phyloP scores from a whole-genome alignment of 2,888 invertebrate genomes.

The Pemphredon lugubris region DNA sequence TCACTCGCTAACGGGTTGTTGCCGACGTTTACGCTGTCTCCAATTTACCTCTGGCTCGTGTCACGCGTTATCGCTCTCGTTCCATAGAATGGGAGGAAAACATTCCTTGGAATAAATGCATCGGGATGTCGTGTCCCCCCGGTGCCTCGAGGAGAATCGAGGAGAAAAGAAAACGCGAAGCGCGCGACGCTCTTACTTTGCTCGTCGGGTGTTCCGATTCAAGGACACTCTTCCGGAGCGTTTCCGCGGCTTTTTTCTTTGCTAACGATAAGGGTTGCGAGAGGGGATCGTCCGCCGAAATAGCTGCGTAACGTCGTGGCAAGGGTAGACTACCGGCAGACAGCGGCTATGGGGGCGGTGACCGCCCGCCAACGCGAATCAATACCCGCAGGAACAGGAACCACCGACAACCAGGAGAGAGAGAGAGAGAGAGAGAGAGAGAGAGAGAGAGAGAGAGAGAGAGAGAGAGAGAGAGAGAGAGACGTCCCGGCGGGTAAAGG shows the following conservation, averaged over 20 bases:
- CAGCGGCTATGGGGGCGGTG: constrained; percentile 80
- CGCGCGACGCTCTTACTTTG: constrained; percentile 33
- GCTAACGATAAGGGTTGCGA: constrained; percentile 54
- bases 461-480: constrained; percentile 47
- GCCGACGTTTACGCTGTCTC: too few relatives aligned
- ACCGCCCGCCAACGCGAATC: constrained; percentile 81
- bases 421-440: constrained; percentile 28
- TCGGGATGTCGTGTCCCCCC: too few relatives aligned
- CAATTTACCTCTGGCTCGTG: too few relatives aligned
- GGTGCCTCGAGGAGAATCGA: neutral
- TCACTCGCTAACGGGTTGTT: neutral
- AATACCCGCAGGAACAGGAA: constrained; percentile 82
- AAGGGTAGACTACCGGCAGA: constrained; percentile 80
- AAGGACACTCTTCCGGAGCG: constrained; percentile 21
- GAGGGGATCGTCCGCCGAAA: constrained; percentile 71
- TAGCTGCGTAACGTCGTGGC: constrained; percentile 68
- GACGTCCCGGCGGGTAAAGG: constrained; percentile 45
- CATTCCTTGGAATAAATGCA: too few relatives aligned
- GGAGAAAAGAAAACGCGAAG: neutral
- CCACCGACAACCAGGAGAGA: constrained; percentile 70
- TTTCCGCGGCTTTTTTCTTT: constrained; percentile 47
- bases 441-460: constrained; percentile 21
- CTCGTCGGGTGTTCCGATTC: too few relatives aligned
- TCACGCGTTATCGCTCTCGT: too few relatives aligned
- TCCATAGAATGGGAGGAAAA: too few relatives aligned